These are phyloP conservation scores for Phymatocera aterrima DNA, from an alignment of 2,888 invertebrate genomes.

Conservation along the genomic window DNA sequence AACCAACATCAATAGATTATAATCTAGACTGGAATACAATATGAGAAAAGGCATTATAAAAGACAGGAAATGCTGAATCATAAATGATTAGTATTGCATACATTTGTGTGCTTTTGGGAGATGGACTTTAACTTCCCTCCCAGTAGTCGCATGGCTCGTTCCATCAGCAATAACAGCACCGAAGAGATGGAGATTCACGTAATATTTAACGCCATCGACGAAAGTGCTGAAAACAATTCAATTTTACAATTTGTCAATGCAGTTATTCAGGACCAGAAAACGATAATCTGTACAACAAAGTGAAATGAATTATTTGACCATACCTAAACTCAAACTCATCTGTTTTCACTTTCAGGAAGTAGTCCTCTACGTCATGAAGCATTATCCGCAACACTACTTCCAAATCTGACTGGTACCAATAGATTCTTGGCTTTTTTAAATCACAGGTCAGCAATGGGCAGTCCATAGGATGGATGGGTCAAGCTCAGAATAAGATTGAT, in stretches of 20 bases:
- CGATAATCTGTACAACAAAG: background rate
- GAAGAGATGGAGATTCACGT: conserved; percentile 63
- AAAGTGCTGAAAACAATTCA: conserved; percentile 60
- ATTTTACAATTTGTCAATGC: background rate
- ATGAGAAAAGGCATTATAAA: too few relatives aligned
- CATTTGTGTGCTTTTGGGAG: conserved; percentile 67
- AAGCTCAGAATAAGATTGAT: too few relatives aligned
- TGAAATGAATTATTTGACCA: background rate
- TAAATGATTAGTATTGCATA: conserved; percentile 52
- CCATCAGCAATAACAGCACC: conserved; percentile 66
- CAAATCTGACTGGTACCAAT: conserved; percentile 68
- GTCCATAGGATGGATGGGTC: too few relatives aligned
- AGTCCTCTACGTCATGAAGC: conserved; percentile 63
- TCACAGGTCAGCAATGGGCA: conserved; percentile 15
- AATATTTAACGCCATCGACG: conserved; percentile 59
- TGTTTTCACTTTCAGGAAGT: conserved; percentile 60
- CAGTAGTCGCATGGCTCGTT: conserved; percentile 61
- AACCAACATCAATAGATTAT: background rate
- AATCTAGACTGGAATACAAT: background rate
- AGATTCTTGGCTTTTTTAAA: conserved; percentile 59
- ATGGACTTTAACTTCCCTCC: conserved; percentile 66
- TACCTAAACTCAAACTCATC: conserved; percentile 67
- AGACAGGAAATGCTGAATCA: too few relatives aligned
- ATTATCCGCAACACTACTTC: conserved; percentile 63
- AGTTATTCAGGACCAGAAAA: background rate